Evolutionary conservation across 2,797 vertebrate genomes (phyloP), one percentile per base, ranked within the genome.

Genomic region (Tangara arthus): DNA sequence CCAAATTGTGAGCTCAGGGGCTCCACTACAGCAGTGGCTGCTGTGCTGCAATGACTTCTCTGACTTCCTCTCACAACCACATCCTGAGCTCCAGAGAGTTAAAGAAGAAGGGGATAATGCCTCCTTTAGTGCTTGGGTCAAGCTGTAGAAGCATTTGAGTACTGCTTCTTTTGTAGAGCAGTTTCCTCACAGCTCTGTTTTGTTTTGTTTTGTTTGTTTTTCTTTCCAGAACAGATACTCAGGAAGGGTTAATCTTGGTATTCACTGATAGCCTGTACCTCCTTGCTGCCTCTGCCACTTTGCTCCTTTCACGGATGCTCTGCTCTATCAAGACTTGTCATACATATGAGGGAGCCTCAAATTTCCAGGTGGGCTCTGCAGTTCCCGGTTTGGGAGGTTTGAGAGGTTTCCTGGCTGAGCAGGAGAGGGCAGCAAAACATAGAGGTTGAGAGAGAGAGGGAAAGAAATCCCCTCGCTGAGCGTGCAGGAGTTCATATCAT

Each of bases 381-480:
- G 44, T 68, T 20, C 16, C 24, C 0, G 20, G 3, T 42, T 73
- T 30, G 65, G 19, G 66, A 91, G 28, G 12, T 49, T 68, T 49
- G 65, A 32, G 80, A 94, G 52, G n/a, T 97, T 97, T 96, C 27
- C 56, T 20, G 34, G 37, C 28, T 93, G 85, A 84, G 82, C 96
- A 97, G 95, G 81, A 96, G 96, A 96, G 94, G 96, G 95, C 96
- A 96, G 96, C 95, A 97, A 84, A 96, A 90, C 89, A 93, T 3
- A 87, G 92, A 86, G 70, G 88, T 64, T 93, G 93, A 61, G 78
- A 76, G 30, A 68, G 12, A 23, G 34, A 21, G 50, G 24, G 15
- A 15, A 9, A 72, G 65, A 3, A 27, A 63, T 81, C 39, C 61
- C n/a, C 52, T 53, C 14, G 20, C 57, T 41, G 55, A 85, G 35